Percentiles rank a stretch among this genome's conserved stretches.
phyloP scores from a whole-genome alignment of 2,888 invertebrate genomes.

The Andricus curvator region DNA sequence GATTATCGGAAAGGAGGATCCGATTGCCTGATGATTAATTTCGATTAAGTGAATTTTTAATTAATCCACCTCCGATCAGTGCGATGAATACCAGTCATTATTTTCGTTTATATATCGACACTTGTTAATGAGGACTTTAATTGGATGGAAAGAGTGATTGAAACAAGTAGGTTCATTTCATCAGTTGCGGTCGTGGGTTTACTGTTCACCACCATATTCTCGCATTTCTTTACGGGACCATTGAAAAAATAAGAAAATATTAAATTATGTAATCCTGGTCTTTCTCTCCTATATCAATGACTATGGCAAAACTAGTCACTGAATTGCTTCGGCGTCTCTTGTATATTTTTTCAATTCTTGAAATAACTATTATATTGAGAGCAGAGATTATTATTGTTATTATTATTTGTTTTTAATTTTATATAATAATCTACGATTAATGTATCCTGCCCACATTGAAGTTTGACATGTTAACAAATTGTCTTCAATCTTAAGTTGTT shows the following conservation, averaged over 20 bases:
- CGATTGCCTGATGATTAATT: constrained; percentile 8
- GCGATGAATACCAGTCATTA: neutral
- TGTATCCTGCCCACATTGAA: neutral
- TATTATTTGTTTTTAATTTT: too few species aligned
- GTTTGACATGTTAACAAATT: neutral
- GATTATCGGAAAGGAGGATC: neutral
- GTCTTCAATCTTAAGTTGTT: too few species aligned
- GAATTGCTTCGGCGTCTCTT: neutral
- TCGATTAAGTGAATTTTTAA: neutral
- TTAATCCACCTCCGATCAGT: neutral
- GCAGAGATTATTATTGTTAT: neutral
- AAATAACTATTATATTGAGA: neutral
- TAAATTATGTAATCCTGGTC: neutral
- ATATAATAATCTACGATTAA: too few species aligned
- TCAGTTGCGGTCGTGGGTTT: constrained; percentile 3
- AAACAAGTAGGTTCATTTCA: constrained; percentile 20
- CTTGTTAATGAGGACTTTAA: constrained; percentile 6
- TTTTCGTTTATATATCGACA: constrained; percentile 2
- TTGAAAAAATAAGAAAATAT: neutral
- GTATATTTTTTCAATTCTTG: neutral
- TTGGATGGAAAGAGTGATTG: neutral
- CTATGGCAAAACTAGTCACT: neutral
- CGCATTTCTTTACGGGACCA: neutral
- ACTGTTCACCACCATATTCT: neutral
- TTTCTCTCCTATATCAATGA: neutral